Conservation (phyloP, 2,888 invertebrate genomes). For the Bedellia somnulentella region DNA sequence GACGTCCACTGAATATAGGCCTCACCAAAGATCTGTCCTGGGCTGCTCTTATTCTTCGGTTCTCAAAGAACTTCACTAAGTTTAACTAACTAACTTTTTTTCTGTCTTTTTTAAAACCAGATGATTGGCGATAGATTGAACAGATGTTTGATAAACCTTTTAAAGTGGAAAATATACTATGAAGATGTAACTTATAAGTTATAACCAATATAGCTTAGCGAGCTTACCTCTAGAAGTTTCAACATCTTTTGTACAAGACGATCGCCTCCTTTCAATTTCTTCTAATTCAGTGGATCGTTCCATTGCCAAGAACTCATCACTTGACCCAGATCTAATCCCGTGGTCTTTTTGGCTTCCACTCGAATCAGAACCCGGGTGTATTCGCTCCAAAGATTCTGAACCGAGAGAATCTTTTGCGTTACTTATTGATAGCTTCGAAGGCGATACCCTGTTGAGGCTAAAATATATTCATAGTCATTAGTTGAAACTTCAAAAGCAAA, state of each 20-base stretch:
- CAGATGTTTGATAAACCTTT: no score
- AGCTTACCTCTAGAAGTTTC: no score
- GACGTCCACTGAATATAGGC: no score
- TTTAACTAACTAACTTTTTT: no score
- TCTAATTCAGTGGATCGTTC: conserved; percentile 44
- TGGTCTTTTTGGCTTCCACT: conserved; percentile 34
- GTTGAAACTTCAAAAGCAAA: not conserved
- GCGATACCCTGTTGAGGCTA: conserved; percentile 50
- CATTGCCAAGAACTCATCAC: conserved; percentile 52
- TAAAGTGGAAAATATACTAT: no score
- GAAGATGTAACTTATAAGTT: no score
- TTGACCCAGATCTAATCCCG: conserved; percentile 36
- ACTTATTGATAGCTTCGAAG: conserved; percentile 45
- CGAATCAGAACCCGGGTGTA: conserved; percentile 35
- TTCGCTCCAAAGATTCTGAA: conserved; percentile 25
- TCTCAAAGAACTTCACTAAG: not conserved
- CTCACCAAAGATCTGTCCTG: not conserved
- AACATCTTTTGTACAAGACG: no score
- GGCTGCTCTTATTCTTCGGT: not conserved
- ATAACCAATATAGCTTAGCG: no score
- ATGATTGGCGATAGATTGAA: no score
- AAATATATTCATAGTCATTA: conserved; percentile 7
- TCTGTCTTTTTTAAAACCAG: no score
- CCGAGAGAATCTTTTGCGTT: conserved; percentile 37
- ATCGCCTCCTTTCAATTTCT: conserved; percentile 21